Base-by-base conservation (phyloP, 2,888 invertebrate species). In the Tetramorium bicarinatum region DNA sequence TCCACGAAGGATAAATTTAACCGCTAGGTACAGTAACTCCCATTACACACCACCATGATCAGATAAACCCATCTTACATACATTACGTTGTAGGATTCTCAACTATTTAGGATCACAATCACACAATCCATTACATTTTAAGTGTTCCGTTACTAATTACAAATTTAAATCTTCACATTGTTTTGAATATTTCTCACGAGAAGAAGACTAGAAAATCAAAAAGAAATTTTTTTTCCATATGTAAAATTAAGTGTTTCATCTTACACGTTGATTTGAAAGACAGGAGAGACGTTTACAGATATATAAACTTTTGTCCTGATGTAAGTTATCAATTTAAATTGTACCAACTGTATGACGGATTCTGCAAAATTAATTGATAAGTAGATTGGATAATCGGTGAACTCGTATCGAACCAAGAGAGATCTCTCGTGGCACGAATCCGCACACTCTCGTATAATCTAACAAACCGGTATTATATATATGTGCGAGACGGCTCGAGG, bases 1-100 rank as follows among this genome's bases (percentile, higher is more conserved):
- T 92, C 90, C 84, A 85, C 92, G 90, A 91, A 91, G 89, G 92
- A 93, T 93, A 93, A 92, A 93, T 92, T 93, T 93, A 93, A 93
- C 92, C 91, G 85, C 85, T 84, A 80, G 76, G 86, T 83, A 83
- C 83, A 71, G 85, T 89, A 83, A 85, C 87, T 84, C 83, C 66
- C 87, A 83, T 87, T 89, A 80, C 59, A 72, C 85, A 56, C 69
- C 82, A 85, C 86, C 87, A 80, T 85, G 83, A 82, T 83, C 76
- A 77, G 86, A 71, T 72, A 56, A 54, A 85, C 34, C 64, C 61
- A 75, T 81, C 75, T 82, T 76, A 76, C 69, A 62, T 82, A 75
- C 79, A 71, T 83, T 82, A 76, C 47, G 52, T 59, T 59, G 29
- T 34, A 34, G n/a, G 44, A 52, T 76, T 64, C 49, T n/a, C 8